Evolutionary conservation across 2,113 vertebrate genomes (phyloP).

Genomic region (Corydoras sp.): DNA sequence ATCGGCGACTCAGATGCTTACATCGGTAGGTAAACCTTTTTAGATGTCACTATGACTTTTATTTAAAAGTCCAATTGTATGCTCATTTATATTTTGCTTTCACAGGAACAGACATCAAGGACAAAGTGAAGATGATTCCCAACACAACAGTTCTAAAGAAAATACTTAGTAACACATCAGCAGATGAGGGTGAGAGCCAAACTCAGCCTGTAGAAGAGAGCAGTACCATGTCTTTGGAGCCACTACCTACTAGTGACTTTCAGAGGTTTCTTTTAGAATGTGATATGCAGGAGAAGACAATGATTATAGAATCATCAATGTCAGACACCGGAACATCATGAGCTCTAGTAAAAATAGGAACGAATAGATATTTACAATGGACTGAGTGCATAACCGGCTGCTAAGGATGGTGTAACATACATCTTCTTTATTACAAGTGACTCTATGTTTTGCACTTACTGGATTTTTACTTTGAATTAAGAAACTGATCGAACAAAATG

Average conservation of each 20-base stretch:
- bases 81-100: slow-evolving; percentile 18
- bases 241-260: slow-evolving; percentile 73
- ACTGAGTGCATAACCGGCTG: slow-evolving; percentile 22
- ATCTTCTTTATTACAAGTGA: slow-evolving; percentile 42
- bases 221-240: slow-evolving; percentile 73
- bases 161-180: slow-evolving; percentile 78
- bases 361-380: slow-evolving; percentile 24
- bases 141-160: slow-evolving; percentile 85
- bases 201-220: slow-evolving; percentile 78
- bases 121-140: slow-evolving; percentile 85
- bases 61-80: background rate
- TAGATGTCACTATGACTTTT: too few species aligned
- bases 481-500: slow-evolving; percentile 44
- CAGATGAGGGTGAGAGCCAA: slow-evolving; percentile 74
- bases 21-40: slow-evolving; percentile 70
- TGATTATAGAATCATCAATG: slow-evolving; percentile 94
- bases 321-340: slow-evolving; percentile 88
- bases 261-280: slow-evolving; percentile 86
- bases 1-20: slow-evolving; percentile 98
- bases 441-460: slow-evolving; percentile 54
- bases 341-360: slow-evolving; percentile 11
- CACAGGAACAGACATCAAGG: slow-evolving; percentile 91
- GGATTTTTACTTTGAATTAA: slow-evolving; percentile 64
- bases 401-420: slow-evolving; percentile 42
- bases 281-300: slow-evolving; percentile 95